These are phyloP conservation scores for Rotaria sp. DNA, from an alignment of 2,888 invertebrate species.

Conservation along the genomic window DNA sequence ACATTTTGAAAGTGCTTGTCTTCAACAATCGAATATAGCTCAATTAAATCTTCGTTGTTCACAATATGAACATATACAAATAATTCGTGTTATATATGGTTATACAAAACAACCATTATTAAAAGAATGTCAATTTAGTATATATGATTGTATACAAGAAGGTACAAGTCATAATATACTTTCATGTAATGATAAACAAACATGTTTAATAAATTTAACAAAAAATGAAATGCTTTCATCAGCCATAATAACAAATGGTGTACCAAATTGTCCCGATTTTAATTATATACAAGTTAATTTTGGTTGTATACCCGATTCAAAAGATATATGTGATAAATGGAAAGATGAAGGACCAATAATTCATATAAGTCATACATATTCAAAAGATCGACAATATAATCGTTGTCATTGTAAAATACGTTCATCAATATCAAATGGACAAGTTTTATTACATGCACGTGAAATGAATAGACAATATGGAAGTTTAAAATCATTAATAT, in stretches of 20 bases:
- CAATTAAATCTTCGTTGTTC: slow-evolving; percentile 6
- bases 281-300: slow-evolving; percentile 27
- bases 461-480: neutral
- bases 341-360: neutral
- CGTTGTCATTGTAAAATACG: slow-evolving; percentile 28
- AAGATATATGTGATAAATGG: slow-evolving; percentile 5
- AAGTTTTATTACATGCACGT: neutral
- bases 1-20: slow-evolving; percentile 21
- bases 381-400: neutral
- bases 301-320: slow-evolving; percentile 1
- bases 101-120: slow-evolving; percentile 15
- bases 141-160: slow-evolving; percentile 29
- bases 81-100: slow-evolving; percentile 15
- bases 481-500: neutral
- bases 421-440: slow-evolving; percentile 9
- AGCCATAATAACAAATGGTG: neutral
- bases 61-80: neutral
- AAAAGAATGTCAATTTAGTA: neutral
- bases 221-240: slow-evolving; percentile 9
- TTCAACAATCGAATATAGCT: neutral
- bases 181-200: neutral
- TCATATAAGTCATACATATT: neutral
- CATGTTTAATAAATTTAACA: neutral
- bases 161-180: neutral
- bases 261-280: slow-evolving; percentile 11